These are phyloP conservation scores for Bhutanitis thaidina DNA, from an alignment of 2,888 invertebrate genomes.

Conservation along the genomic window DNA sequence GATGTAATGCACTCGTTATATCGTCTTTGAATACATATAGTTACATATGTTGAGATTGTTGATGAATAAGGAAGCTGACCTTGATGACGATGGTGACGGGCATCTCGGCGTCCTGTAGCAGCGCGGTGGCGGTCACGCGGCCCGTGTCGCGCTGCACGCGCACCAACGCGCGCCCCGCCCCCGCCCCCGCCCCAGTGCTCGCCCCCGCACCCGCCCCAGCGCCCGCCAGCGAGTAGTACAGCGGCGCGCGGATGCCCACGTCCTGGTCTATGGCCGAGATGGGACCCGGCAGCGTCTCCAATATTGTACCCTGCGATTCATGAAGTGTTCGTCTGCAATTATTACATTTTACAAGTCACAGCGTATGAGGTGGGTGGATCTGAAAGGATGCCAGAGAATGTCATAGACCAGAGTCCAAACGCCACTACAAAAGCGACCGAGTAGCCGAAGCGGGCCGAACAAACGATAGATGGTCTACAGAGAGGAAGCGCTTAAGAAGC, in stretches of 20 bases:
- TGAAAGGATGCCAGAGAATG: too few relatives aligned
- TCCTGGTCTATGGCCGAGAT: conserved; percentile 91
- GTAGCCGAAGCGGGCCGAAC: too few relatives aligned
- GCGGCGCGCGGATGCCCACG: conserved; percentile 86
- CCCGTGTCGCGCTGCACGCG: conserved; percentile 83
- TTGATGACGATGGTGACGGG: conserved; percentile 90
- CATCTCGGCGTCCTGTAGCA: conserved; percentile 78
- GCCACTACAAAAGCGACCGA: too few relatives aligned
- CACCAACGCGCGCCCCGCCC: conserved; percentile 80
- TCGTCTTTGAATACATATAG: too few relatives aligned
- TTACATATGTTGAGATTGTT: too few relatives aligned
- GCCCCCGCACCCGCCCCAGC: conserved; percentile 45
- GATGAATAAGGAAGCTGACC: conserved; percentile 60
- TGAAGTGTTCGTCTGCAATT: too few relatives aligned
- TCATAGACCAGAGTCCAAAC: too few relatives aligned
- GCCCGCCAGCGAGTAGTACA: conserved; percentile 77
- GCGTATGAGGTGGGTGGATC: too few relatives aligned
- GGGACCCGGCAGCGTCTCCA: conserved; percentile 85
- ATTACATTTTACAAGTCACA: too few relatives aligned
- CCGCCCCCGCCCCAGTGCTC: conserved; percentile 66
- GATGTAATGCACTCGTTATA: too few relatives aligned
- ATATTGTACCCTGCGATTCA: conserved; percentile 80
- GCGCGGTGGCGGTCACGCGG: conserved; percentile 78
- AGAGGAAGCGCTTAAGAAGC: too few relatives aligned
- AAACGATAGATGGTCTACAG: too few relatives aligned